Evolutionary conservation across 2,113 vertebrate genomes (phyloP), one percentile per base, ranked within the genome.

Genomic region (Sinocyclocheilus grahami): DNA sequence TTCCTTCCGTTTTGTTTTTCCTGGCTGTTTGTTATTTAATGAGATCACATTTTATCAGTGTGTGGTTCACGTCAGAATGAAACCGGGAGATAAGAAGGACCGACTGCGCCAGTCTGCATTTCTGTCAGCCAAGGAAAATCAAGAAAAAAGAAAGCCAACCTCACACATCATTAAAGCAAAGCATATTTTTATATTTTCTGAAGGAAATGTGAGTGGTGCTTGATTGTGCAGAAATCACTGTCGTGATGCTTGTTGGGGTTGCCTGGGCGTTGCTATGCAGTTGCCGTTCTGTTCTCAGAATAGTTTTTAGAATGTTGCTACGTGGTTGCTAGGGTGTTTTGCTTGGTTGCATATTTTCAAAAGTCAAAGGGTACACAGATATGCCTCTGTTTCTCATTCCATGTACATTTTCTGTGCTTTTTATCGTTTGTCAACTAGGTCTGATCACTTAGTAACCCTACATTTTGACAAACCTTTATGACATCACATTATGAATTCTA

Each of bases 1-100:
- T 22, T 12, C 10, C 12, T n/a, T 16, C 12, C 13, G 11, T 27
- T 63, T 67, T 30, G n/a, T 67, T 82, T 65, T 24, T 22, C 42
- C 24, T 30, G n/a, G n/a, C 24, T 75, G 79, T 82, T 76, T 81
- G n/a, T 62, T 42, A 24, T 74, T 74, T 86, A 86, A 86, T 86
- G 85, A 81, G 85, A 86, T 86, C 77, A 74, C 62, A 33, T 30
- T 79, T 85, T 71, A 71, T 79, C 60, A n/a, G 84, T 22, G 30
- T 58, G 48, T 53, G 72, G 39, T 81, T 80, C 18, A 71, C 9
- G 51, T 30, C 65, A 60, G 22, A 78, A 53, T 86, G 37, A 81
- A 67, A 72, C 3, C 0, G 11, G n/a, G 71, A 69, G 65, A 46
- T 62, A 58, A 86, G n/a, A 71, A 39, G 65, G 51, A 30, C 48